phyloP scores from a whole-genome alignment of 2,113 vertebrate species.

The Sinocyclocheilus rhinocerous region DNA sequence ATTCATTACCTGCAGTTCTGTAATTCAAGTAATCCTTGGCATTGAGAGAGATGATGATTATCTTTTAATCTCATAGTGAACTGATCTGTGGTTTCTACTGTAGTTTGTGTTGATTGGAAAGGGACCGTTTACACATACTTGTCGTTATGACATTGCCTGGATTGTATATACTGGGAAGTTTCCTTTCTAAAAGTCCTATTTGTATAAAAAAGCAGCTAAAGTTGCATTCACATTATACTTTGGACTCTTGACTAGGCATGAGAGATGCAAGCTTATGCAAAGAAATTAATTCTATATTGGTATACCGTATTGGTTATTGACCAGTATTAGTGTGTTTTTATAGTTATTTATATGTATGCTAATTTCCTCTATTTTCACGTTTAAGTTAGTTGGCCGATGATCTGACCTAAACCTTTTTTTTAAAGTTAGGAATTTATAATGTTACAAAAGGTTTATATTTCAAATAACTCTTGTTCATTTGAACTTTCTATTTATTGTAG shows the following conservation, averaged over 20 bases:
- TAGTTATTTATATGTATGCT: no score
- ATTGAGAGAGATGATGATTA: slow-evolving; percentile 17
- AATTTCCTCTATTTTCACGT: no score
- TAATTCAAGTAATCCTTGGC: background rate
- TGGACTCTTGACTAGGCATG: background rate
- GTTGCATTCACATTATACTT: background rate
- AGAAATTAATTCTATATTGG: no score
- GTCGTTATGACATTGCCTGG: background rate
- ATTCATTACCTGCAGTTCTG: slow-evolving; percentile 23
- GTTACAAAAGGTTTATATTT: no score
- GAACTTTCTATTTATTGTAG: no score
- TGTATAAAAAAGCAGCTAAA: background rate
- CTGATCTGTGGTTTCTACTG: slow-evolving; percentile 3
- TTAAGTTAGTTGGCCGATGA: no score
- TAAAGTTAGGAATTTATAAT: no score
- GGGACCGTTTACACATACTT: background rate
- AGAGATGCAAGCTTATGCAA: no score
- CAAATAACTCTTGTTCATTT: no score
- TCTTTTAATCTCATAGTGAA: slow-evolving; percentile 1
- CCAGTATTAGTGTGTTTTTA: no score
- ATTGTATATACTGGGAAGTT: background rate
- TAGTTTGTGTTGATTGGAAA: background rate
- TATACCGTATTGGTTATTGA: no score
- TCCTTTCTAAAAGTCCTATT: background rate
- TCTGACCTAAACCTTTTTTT: no score